Conservation (phyloP, 2,113 vertebrate species). For the Bubo scandiacus region DNA sequence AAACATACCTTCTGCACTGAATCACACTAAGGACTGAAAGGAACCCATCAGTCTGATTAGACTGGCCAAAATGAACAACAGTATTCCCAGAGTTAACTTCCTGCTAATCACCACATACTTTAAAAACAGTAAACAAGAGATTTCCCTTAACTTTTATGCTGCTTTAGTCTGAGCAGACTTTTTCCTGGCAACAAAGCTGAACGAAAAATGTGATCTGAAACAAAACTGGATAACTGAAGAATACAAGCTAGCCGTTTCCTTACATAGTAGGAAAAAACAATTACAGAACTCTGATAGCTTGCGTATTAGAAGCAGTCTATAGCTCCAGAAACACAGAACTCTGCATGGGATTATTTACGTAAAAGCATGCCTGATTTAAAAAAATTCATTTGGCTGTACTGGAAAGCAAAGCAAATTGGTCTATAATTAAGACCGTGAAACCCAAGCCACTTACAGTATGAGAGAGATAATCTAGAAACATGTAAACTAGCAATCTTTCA, state of each 20-base stretch:
- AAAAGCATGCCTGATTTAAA: rapidly evolving
- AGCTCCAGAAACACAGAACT: not conserved
- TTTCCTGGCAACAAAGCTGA: not conserved
- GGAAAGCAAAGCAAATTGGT: not conserved
- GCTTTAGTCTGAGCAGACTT: not conserved
- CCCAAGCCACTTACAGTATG: not conserved
- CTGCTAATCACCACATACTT: not conserved
- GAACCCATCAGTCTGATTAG: not conserved
- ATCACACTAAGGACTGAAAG: not conserved
- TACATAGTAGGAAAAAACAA: not conserved
- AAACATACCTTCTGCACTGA: not conserved
- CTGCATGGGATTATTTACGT: not conserved
- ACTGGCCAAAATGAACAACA: not conserved
- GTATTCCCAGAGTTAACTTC: not conserved
- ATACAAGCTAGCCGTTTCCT: not conserved
- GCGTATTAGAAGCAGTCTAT: not conserved
- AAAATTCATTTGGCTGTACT: not conserved
- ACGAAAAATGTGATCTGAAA: not conserved
- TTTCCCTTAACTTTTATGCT: not conserved
- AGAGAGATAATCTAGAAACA: not conserved
- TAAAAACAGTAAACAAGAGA: not conserved
- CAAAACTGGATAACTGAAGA: not conserved
- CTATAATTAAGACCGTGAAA: not conserved
- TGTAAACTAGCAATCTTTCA: not conserved
- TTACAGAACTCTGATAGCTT: not conserved